These are phyloP conservation scores for Eonycteris spelaea DNA, from an alignment of 2,113 vertebrate species.

Conservation along the genomic window DNA sequence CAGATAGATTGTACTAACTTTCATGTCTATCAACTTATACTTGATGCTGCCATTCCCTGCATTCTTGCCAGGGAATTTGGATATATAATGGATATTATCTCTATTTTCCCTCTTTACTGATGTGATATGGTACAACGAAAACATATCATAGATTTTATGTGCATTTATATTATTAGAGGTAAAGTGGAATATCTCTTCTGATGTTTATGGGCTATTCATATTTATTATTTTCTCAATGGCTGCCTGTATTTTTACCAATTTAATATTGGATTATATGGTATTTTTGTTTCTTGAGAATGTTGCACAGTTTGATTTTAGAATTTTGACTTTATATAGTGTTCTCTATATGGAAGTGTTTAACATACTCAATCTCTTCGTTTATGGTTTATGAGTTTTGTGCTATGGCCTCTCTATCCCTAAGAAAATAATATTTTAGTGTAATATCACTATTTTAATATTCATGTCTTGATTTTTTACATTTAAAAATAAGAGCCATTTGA, in stretches of 20 bases:
- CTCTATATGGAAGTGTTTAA: neutral
- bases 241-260: neutral
- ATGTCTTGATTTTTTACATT: constrained; percentile 23
- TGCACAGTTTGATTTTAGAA: constrained; percentile 20
- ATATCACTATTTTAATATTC: neutral
- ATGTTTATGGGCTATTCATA: neutral
- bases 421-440: constrained; percentile 23
- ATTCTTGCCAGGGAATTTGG: too few relatives aligned
- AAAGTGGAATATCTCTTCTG: neutral
- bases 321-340: constrained; percentile 4
- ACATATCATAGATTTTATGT: neutral
- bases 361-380: neutral
- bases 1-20: neutral
- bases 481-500: neutral
- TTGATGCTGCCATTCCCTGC: neutral
- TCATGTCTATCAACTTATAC: neutral
- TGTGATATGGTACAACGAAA: neutral
- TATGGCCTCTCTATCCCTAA: neutral
- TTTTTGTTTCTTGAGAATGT: constrained; percentile 23
- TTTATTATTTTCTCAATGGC: neutral
- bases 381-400: neutral
- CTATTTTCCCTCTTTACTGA: neutral
- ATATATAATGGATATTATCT: too few relatives aligned
- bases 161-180: neutral
- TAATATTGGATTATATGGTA: neutral